Evolutionary conservation across 1,140 invertebrate genomes (phyloP), one percentile per base, ranked within the genome.

Genomic region (Drosophila pachea): DNA sequence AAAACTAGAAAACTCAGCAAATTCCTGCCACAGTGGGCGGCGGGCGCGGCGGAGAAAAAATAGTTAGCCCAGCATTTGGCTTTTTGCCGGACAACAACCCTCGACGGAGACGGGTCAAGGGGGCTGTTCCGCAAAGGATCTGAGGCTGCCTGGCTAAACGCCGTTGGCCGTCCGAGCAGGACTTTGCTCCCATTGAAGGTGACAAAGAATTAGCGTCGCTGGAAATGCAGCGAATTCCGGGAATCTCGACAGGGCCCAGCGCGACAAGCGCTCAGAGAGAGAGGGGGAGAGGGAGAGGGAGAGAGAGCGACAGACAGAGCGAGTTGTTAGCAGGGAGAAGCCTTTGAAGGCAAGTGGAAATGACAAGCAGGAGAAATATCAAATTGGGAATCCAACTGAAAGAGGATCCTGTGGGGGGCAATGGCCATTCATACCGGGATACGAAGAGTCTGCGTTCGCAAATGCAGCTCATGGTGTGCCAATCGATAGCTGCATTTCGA

Each of bases 121-220:
- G n/a, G 33, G 16, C 29, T 54, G 60, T 11, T 40, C 32, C 48
- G 54, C 58, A 68, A 68, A 62, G 47, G 45, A 32, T 22, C 14
- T 31, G n/a, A 22, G 22, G 22, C 22, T 22, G 22, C n/a, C 16
- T n/a, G 31, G 43, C 56, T 58, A 45, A 58, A 35, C 40, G 47
- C 42, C 8, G 49, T 31, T 43, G 60, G 14, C 40, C 11, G 40
- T 5, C n/a, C 9, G 22, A 29, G 9, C 5, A 58, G 45, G 22
- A 65, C 53, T 52, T 47, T 47, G 38, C 22, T 45, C 47, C 47
- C 47, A 33, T 58, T 69, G 52, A 52, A 52, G 67, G 81, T 79
- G 79, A 84, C 76, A 86, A 68, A 73, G 76, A 86, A 86, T 84
- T 84, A 86, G 73, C 81, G 66, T 56, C 71, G 43, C 60, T 60